A percentile compares a stretch with the other conserved stretches of the same genome.
phyloP scores from a whole-genome alignment of 2,113 vertebrate species.

The Seriola aureovittata region DNA sequence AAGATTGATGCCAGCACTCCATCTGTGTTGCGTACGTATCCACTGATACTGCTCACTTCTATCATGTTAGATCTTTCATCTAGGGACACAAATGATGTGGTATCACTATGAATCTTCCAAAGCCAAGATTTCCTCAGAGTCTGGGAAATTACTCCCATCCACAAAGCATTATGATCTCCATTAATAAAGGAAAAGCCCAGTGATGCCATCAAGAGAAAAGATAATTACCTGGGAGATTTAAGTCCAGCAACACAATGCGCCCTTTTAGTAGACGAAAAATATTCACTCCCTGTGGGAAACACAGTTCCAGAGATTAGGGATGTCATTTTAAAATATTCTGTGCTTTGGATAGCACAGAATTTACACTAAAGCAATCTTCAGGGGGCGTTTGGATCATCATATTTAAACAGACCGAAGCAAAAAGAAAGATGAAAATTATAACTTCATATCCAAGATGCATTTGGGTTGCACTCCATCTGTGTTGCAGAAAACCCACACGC shows the following conservation, averaged over 20 bases:
- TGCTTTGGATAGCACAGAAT: conserved; percentile 33
- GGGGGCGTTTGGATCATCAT: conserved; percentile 28
- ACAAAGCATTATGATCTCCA: conserved; percentile 59
- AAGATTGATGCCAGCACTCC: conserved; percentile 46
- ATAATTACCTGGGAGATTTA: conserved; percentile 74
- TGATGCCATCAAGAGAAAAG: conserved; percentile 64
- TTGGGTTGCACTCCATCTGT: too few species aligned
- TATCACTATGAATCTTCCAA: conserved; percentile 55
- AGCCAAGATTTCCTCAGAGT: conserved; percentile 66
- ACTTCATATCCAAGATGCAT: background rate
- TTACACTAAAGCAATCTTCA: conserved; percentile 30
- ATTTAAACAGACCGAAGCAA: background rate
- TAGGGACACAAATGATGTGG: conserved; percentile 40
- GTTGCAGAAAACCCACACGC: too few species aligned
- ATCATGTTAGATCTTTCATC: conserved; percentile 44
- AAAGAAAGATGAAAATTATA: background rate
- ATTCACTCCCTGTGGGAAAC: conserved; percentile 26
- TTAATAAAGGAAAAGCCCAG: conserved; percentile 71
- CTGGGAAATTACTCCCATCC: conserved; percentile 56
- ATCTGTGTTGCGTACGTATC: conserved; percentile 46
- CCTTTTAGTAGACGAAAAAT: conserved; percentile 33
- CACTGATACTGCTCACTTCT: conserved; percentile 21
- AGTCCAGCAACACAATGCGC: conserved; percentile 55
- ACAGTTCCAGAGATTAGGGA: conserved; percentile 46
- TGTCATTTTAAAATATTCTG: conserved; percentile 55